Base-by-base conservation (phyloP, 2,113 vertebrate genomes). In the Catagonus wagneri region DNA sequence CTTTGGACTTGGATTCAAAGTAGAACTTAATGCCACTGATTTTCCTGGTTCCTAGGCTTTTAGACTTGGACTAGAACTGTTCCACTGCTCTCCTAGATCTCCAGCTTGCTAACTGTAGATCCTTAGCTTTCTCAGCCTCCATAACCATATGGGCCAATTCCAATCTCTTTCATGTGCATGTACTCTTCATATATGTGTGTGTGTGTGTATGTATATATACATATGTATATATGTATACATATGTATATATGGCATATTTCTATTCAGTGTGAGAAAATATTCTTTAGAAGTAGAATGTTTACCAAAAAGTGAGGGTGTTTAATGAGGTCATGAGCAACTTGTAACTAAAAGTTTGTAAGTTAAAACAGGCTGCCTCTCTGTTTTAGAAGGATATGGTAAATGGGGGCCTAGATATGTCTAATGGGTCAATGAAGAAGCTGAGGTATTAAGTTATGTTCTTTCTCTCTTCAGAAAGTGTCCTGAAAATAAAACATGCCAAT, bases 271-370 rank as follows among this genome's bases (percentile, higher is more conserved):
- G 36, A 63, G 34, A 71, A 83, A 76, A 58, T 17, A 20, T 80
- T 79, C 66, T 44, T 94, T 86, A 52, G 54, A 95, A 56, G 91
- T 76, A 63, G 34, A 94, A 74, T 50, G 23, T 88, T 52, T 75
- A 44, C 36, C 65, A 32, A 65, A 81, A 81, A 27, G 7, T 7
- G 17, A 32, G 12, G 1, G 2, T 88, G 50, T 61, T 78, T 90
- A 84, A 32, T 65, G 52, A 66, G n/a, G 13, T 80, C 20, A 6
- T 71, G 17, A n/a, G 9, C 39, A 94, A 23, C 27, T 81, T 52
- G 44, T 50, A 63, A 61, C 52, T 52, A 71, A 52, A 76, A 27
- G 0, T 68, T 90, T 84, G 83, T n/a, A 50, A 85, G 14, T 65
- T 80, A 83, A 92, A 95, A 85, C 17, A 93, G 23, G 11, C 9